Conservation (phyloP, 2,888 invertebrate genomes). For the Heteromurus nitidus region DNA sequence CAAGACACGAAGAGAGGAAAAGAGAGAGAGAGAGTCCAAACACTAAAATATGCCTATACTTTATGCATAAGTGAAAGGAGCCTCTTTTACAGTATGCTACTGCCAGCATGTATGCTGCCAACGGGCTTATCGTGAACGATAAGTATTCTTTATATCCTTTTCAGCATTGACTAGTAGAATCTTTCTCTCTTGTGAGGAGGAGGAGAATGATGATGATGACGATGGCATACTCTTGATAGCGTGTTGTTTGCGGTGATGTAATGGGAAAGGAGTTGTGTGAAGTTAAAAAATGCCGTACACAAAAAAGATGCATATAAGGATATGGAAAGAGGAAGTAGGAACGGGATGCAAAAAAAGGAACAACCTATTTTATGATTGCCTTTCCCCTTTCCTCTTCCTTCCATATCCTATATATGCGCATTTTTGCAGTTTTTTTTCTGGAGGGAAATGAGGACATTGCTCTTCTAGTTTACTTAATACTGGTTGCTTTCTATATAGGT, state of each 20-base stretch:
- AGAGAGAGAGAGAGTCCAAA: too few species aligned
- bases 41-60: too few species aligned
- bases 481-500: too few species aligned
- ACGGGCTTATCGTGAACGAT: constrained; percentile 47
- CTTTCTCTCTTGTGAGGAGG: background rate
- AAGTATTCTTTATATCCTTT: constrained; percentile 36
- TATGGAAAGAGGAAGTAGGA: constrained; percentile 15
- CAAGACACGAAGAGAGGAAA: constrained; percentile 5
- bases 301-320: background rate
- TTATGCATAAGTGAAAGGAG: constrained; percentile 7
- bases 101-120: background rate
- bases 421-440: constrained; percentile 38
- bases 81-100: background rate
- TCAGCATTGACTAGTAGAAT: background rate
- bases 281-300: constrained; percentile 10
- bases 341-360: constrained; percentile 29
- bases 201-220: constrained; percentile 3
- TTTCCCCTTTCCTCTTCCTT: constrained; percentile 18
- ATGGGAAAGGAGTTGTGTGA: constrained; percentile 14
- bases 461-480: too few species aligned
- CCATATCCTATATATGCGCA: background rate
- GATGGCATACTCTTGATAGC: constrained; percentile 22
- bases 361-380: constrained; percentile 43
- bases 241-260: constrained; percentile 31
- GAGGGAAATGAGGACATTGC: constrained; percentile 6